Base-by-base conservation (phyloP, 30 jellyfish, hydroid and myxozoan species). In the Mastigias papua region DNA sequence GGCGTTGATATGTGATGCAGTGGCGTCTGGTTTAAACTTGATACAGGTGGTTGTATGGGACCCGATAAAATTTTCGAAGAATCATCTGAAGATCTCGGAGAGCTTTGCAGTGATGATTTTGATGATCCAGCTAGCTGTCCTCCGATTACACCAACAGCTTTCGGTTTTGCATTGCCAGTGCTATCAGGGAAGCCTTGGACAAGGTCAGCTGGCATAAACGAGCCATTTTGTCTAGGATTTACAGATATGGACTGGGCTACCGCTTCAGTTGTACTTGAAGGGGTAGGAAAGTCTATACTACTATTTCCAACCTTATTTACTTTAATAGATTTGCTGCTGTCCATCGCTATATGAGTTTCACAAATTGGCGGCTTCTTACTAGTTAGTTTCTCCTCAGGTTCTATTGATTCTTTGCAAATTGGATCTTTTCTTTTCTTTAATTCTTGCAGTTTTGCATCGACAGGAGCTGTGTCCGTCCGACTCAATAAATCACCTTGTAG, bases 401-500 rank as follows among this genome's bases (percentile, higher is more conserved):
- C 48, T 46, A 48, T 25, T 51, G 73, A 23, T 16, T 66, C 86
- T 19, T 54, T 90, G 27, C 63, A 6, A 19, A 51, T 34, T 50
- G 61, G 84, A 2, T 82, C 92, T 11, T 64, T 34, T 23, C 28
- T 61, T 46, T 62, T 78, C 29, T 34, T 75, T 35, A 61, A 69
- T 7, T 48, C 81, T 35, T 79, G 71, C 9, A 61, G 16, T 62
- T 62, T 79, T 7, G 74, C 74, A 1, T 79, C 90, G n/a, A 37
- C 42, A 0, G 74, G 50, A 13, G 78, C 30, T 30, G 86, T 67
- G 82, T 92, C 98, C 8, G 86, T 66, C 21, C 86, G 81, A 51
- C 78, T 71, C 51, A 92, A 76, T n/a, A 92, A 79, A 62, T 92
- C 98, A 73, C 97, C 98, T 92, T 0, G 57, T n/a, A 31, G 70